These are phyloP conservation scores for Tyrannus savana DNA, from an alignment of 2,113 vertebrate species.

Conservation along the genomic window DNA sequence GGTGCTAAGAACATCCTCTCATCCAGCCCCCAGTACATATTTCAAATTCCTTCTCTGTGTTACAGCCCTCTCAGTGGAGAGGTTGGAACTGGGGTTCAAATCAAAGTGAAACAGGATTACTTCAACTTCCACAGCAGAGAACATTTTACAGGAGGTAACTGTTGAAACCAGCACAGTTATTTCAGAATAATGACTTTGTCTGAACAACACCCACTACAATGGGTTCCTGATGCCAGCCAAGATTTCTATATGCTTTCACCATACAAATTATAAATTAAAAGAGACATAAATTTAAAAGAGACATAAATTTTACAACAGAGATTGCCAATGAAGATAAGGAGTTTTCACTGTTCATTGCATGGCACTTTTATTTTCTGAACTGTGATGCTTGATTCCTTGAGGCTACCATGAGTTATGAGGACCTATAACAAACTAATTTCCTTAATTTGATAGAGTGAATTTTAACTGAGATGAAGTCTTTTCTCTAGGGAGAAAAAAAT, in stretches of 20 bases:
- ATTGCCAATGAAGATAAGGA: background rate
- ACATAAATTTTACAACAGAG: background rate
- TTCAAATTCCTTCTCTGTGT: background rate
- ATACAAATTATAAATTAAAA: background rate
- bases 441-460: background rate
- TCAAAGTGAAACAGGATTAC: background rate
- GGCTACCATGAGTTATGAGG: background rate
- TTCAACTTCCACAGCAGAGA: background rate
- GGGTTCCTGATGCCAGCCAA: background rate
- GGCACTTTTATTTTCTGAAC: background rate
- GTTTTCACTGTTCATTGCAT: background rate
- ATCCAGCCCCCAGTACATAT: background rate
- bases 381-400: background rate
- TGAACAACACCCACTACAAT: background rate
- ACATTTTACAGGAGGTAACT: background rate
- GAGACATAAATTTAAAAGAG: background rate
- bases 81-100: background rate
- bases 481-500: background rate
- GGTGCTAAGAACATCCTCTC: background rate
- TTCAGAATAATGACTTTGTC: background rate
- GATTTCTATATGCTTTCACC: background rate
- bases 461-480: background rate
- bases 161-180: background rate
- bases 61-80: background rate
- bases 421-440: background rate